Base-by-base conservation (phyloP, 2,797 vertebrate genomes). In the Danio choprae region DNA sequence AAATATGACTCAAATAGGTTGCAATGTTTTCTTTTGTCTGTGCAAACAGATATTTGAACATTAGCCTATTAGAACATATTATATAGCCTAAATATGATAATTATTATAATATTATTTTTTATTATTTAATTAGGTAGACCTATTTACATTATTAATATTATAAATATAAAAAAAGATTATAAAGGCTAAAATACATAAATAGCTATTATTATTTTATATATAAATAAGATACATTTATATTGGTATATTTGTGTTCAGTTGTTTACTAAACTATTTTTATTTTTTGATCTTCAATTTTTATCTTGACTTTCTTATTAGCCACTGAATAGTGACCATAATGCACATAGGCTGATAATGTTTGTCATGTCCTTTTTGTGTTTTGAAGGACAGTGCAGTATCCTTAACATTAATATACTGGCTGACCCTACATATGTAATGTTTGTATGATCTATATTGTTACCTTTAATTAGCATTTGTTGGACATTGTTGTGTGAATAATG, bases 401-500 rank as follows among this genome's bases (percentile, higher is more conserved):
- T 59, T 75, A 71, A 22, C 48, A 36, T 41, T 44, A 62, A 51
- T n/a, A 74, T 58, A 63, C 62, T 69, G 51, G 16, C 58, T 83
- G 6, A 41, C 41, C 16, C 56, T 73, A 71, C 41, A 74, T 64
- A 29, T 29, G 3, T 29, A 29, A 48, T 53, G 36, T 44, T 44
- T 29, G 7, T 60, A 63, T 63, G 56, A 63, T 81, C 74, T 74
- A 78, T 77, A 70, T 76, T 65, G 53, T 41, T 71, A 71, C 16
- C 59, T 83, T 71, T 76, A 81, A 70, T 84, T 84, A 77, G 74
- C 38, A 65, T 72, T 77, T 74, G 46, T 44, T 63, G 72, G 48
- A 75, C 50, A 68, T 53, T 82, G 84, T 22, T 77, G 15, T 80
- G 69, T 73, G 74, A 80, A 53, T 83, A 75, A 83, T 74, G 18